Conservation (phyloP, 2,113 vertebrate species). For the Callithrix jacchus region DNA sequence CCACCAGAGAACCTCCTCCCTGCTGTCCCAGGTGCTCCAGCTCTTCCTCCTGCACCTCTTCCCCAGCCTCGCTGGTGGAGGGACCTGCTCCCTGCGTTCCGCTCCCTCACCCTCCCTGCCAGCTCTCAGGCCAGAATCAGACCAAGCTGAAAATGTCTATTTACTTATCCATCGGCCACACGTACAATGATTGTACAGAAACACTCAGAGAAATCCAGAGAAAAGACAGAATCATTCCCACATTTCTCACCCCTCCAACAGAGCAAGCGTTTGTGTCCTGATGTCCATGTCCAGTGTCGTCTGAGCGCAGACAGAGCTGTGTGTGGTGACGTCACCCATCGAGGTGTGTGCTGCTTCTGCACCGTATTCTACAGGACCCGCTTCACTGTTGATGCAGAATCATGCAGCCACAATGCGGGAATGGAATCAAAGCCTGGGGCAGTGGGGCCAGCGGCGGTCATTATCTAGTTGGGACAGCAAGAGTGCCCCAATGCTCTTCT, state of each 20-base stretch:
- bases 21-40: neutral
- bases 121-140: rapidly evolving
- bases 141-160: neutral
- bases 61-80: neutral
- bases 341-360: neutral
- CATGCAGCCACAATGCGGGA: rapidly evolving
- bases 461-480: neutral
- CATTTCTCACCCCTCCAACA: neutral
- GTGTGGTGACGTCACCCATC: rapidly evolving
- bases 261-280: rapidly evolving
- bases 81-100: rapidly evolving
- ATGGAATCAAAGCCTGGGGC: neutral
- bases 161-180: neutral
- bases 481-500: neutral
- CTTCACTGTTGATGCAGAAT: rapidly evolving
- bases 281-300: rapidly evolving
- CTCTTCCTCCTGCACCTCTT: neutral
- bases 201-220: neutral
- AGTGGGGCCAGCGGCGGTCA: neutral
- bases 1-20: neutral
- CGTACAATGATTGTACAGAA: neutral
- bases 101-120: neutral
- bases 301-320: neutral
- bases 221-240: neutral
- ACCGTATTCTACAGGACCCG: neutral